Evolutionary conservation across 2,888 invertebrate genomes (phyloP).

Genomic region (Lamproptera curius): DNA sequence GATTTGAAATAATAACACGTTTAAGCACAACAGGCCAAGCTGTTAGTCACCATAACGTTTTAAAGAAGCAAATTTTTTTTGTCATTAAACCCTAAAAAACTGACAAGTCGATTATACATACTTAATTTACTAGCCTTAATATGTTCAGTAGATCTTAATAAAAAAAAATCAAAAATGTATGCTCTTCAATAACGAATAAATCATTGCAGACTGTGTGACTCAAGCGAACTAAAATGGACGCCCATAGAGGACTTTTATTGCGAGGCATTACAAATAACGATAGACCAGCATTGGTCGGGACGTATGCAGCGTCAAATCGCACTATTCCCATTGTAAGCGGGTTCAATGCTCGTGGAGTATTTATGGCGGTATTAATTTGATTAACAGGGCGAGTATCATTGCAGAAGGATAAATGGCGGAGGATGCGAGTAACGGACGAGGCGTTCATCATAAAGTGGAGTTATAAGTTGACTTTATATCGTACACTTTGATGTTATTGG

Average conservation of each 20-base stretch:
- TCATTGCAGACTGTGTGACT: not conserved
- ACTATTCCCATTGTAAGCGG: conserved; percentile 49
- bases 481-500: conserved; percentile 13
- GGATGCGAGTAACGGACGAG: conserved; percentile 19
- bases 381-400: conserved; percentile 23
- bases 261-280: conserved; percentile 4
- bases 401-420: conserved; percentile 18
- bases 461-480: conserved; percentile 8
- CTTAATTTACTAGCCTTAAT: too few relatives aligned
- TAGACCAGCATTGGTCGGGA: conserved; percentile 7
- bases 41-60: too few relatives aligned
- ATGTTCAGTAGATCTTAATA: too few relatives aligned
- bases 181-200: too few relatives aligned
- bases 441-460: conserved; percentile 13
- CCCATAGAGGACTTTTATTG: conserved; percentile 1
- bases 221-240: not conserved
- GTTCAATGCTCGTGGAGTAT: conserved; percentile 37
- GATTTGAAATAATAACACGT: too few relatives aligned
- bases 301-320: conserved; percentile 25
- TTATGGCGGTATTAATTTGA: conserved; percentile 30
- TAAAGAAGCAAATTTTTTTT: too few relatives aligned
- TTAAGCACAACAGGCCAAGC: too few relatives aligned
- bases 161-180: too few relatives aligned
- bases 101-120: too few relatives aligned
- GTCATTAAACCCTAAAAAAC: too few relatives aligned